Evolutionary conservation across 2,888 invertebrate species (phyloP), one percentile per base, ranked within the genome.

Genomic region (Drosophila barbarae): DNA sequence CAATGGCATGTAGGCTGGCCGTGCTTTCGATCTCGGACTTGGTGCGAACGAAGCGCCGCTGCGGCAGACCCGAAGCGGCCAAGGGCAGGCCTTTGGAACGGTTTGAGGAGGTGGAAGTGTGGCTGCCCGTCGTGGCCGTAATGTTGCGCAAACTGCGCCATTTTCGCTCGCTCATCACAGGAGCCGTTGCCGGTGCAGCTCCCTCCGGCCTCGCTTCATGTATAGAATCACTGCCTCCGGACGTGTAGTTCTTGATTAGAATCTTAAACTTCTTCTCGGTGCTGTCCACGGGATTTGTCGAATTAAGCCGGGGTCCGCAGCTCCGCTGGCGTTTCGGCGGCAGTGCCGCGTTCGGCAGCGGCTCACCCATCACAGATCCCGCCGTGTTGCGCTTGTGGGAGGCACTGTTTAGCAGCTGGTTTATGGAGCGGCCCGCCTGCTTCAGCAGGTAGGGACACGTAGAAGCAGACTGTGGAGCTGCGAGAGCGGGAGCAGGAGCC

Each of bases 281-380:
- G 7, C 26, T 52, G 6, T 75, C 75, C 23, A 59, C 54, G 39
- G 65, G 68, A 18, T 66, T 73, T 15, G 64, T 18, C 13, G 59
- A 54, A 5, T 54, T 73, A 3, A 83, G 71, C 8, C 80, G 77
- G 5, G 88, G 86, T 13, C 87, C 88, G 67, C 88, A 88, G 64
- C 88, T 89, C 5, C 88, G 83, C 41, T 87, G 85, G 0, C 88
- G 81, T 56, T 85, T 75, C 15, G 74, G 74, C 3, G 61, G 78
- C 58, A 72, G 32, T 0, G 72, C 76, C 1, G 63, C 58, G 21
- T 41, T 71, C 0, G 53, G 47, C 0, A 49, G 28, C 3, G 56
- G 9, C 10, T 79, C 77, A 0, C 63, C 56, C 1, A 52, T 8
- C 12, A 38, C 51, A 5, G 49, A 57, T 9, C 64, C 63, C 4